Percentiles rank a stretch among this genome's conserved stretches.
These are phyloP conservation scores for Thelaira solivaga DNA, from an alignment of 2,888 invertebrate genomes.

Conservation along the genomic window DNA sequence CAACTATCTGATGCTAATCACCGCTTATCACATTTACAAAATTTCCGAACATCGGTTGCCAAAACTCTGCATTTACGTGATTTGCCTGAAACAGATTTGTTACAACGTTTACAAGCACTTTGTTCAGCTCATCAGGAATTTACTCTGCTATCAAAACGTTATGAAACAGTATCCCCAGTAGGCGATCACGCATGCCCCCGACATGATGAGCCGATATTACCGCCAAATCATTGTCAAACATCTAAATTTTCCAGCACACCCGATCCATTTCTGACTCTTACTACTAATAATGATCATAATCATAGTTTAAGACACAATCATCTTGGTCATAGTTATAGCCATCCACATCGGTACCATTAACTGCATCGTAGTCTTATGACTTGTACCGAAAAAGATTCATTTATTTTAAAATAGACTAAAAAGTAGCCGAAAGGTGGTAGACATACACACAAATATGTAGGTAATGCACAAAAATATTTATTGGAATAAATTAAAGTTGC, in stretches of 20 bases:
- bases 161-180: slow-evolving; percentile 78
- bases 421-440: no score
- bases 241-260: slow-evolving; percentile 48
- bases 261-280: not conserved
- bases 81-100: slow-evolving; percentile 86
- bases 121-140: slow-evolving; percentile 93
- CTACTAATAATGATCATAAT: not conserved
- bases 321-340: slow-evolving; percentile 43
- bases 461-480: no score
- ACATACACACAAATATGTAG: no score
- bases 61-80: slow-evolving; percentile 85
- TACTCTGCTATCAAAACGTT: slow-evolving; percentile 87
- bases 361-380: slow-evolving; percentile 56
- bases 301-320: slow-evolving; percentile 18
- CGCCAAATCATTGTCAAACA: slow-evolving; percentile 73
- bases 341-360: slow-evolving; percentile 69
- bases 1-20: slow-evolving; percentile 85
- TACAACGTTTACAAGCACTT: slow-evolving; percentile 87
- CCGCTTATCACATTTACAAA: slow-evolving; percentile 86
- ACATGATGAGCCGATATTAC: slow-evolving; percentile 74
- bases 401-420: no score
- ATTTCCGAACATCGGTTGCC: slow-evolving; percentile 85
- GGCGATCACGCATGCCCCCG: slow-evolving; percentile 76
- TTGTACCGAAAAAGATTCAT: no score
- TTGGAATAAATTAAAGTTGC: no score